These are phyloP conservation scores for Rotaria magnacalcarata DNA, from an alignment of 2,888 invertebrate species.

Conservation along the genomic window DNA sequence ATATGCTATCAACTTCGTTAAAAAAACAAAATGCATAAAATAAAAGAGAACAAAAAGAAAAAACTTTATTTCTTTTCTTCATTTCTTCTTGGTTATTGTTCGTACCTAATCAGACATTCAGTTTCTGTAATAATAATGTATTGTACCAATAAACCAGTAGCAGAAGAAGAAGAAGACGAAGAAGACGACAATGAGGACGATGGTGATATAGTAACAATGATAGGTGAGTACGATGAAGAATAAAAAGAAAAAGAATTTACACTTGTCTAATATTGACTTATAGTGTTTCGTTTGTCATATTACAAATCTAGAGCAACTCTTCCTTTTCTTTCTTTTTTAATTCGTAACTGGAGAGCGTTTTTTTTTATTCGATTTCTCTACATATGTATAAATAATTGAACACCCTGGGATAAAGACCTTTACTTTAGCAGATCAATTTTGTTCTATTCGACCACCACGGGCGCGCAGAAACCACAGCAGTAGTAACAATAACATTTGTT, in stretches of 20 bases:
- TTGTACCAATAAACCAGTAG: neutral
- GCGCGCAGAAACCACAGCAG: neutral
- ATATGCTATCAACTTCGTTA: neutral
- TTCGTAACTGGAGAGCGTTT: too few species aligned
- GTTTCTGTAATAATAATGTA: neutral
- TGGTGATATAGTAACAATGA: neutral
- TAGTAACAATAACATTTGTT: neutral
- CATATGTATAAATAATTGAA: conserved; percentile 5
- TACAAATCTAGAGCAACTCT: too few species aligned
- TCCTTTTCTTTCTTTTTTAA: too few species aligned
- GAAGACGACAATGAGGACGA: neutral
- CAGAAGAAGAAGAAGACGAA: neutral
- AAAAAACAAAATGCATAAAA: neutral
- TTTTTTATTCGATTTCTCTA: too few species aligned
- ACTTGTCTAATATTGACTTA: neutral
- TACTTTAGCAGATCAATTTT: neutral
- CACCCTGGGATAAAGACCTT: neutral
- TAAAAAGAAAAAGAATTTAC: neutral
- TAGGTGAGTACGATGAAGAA: neutral
- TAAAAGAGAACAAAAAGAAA: neutral
- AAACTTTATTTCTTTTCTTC: neutral
- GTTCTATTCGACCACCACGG: neutral
- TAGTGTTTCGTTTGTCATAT: neutral
- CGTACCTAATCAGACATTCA: neutral
- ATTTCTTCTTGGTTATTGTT: neutral